phyloP scores from a whole-genome alignment of 2,113 vertebrate species.

The Lethenteron reissneri region DNA sequence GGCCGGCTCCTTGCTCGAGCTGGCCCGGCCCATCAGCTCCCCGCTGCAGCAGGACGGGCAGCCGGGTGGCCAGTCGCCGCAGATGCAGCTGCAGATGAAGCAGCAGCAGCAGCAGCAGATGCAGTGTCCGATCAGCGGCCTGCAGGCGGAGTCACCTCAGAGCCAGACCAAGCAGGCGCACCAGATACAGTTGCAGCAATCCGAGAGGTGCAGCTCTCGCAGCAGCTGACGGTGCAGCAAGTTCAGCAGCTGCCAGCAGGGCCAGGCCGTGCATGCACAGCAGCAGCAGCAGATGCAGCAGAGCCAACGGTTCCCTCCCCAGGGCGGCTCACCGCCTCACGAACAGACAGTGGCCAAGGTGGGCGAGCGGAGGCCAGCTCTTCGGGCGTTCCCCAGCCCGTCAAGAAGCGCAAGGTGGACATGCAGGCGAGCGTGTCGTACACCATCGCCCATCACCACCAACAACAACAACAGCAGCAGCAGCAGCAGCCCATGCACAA shows the following conservation, averaged over 20 bases:
- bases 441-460: conserved; percentile 32
- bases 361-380: conserved; percentile 42
- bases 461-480: too few species aligned
- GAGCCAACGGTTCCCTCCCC: conserved; percentile 57
- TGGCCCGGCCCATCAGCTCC: conserved; percentile 77
- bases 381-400: conserved; percentile 71
- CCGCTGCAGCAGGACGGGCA: conserved; percentile 24
- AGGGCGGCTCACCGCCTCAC: conserved; percentile 5
- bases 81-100: conserved; percentile 5
- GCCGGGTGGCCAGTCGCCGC: neutral
- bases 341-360: neutral
- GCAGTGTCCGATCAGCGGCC: conserved; percentile 22
- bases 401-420: conserved; percentile 96
- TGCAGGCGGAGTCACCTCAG: conserved; percentile 54
- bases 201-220: conserved; percentile 57
- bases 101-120: conserved; percentile 42
- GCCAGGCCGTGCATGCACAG: conserved; percentile 74
- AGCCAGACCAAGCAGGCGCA: conserved; percentile 57
- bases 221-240: conserved; percentile 49
- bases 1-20: conserved; percentile 87
- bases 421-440: conserved; percentile 85
- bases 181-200: conserved; percentile 64
- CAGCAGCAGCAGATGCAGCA: conserved; percentile 95
- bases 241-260: conserved; percentile 74
- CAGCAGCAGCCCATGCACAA: conserved; percentile 34